Base-by-base conservation (phyloP, 2,113 vertebrate species). In the Andinoacara biseriatus region DNA sequence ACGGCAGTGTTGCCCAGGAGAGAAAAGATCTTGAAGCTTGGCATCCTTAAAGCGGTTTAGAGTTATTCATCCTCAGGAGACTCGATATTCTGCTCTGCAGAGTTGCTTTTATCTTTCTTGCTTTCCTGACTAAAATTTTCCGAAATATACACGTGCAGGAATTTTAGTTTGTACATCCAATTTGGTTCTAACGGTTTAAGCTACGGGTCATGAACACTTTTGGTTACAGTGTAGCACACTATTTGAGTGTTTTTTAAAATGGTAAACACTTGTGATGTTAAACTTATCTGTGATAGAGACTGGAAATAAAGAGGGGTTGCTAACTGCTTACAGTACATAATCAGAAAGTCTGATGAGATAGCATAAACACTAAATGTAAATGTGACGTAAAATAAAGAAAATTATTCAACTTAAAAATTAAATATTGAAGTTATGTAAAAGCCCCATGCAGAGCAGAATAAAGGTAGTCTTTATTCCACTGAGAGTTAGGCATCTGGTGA, bases 391-490 rank as follows among this genome's bases (percentile, higher is more conserved):
- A 90, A 79, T 83, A 62, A 86, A 86, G 13, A 74, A 82, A 85
- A 77, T 62, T 29, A 84, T 86, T 89, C 74, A 87, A 8, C 81
- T 83, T 87, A 87, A 91, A 72, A 92, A 88, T 84, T 72, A 86
- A 91, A 91, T 87, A 86, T 84, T 81, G 77, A 87, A 89, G 75
- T 78, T 61, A 57, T 87, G 89, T 91, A 95, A 84, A 83, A 93
- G 94, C 94, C 95, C 95, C 96, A 97, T 98, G 97, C 97, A 97
- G 97, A 97, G 97, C 95, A 74, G 95, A 95, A 92, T 91, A 91
- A 93, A 89, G 57, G 90, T 15, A 22, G 15, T 86, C 80, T 80
- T 90, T 81, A 22, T 92, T 92, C 91, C 78, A 92, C 78, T 74
- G 84, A 87, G 65, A 78, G 31, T 95, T 94, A 98, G 92, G 96